A percentile compares a stretch with the other conserved stretches of the same genome.
Conservation (phyloP, 2,888 invertebrate genomes). For the Hirtodrosophila cameraria region DNA sequence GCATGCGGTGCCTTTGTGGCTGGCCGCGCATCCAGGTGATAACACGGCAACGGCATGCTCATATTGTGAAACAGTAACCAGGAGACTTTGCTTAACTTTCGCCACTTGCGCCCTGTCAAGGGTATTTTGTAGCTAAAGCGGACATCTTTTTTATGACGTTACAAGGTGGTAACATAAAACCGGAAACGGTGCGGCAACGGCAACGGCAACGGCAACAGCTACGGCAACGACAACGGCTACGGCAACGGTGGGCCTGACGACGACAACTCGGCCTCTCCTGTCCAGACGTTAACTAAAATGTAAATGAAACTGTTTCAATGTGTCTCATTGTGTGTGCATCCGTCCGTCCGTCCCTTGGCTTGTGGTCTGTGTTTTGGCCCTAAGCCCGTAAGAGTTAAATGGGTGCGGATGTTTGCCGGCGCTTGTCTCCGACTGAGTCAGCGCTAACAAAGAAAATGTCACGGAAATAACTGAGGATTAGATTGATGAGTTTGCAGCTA, state of each 20-base stretch:
- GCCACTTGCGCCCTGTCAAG: slow-evolving; percentile 33
- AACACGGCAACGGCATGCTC: slow-evolving; percentile 35
- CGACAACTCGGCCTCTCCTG: slow-evolving; percentile 12
- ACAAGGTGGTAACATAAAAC: slow-evolving; percentile 68
- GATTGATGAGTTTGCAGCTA: slow-evolving; percentile 73
- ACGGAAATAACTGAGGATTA: slow-evolving; percentile 76
- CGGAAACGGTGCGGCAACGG: slow-evolving; percentile 41
- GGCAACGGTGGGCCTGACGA: not conserved
- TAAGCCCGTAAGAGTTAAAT: slow-evolving; percentile 57
- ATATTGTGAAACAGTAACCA: slow-evolving; percentile 21
- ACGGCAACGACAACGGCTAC: not conserved
- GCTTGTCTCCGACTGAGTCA: slow-evolving; percentile 42
- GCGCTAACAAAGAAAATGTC: slow-evolving; percentile 72
- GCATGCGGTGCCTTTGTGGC: no score
- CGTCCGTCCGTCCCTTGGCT: slow-evolving; percentile 7
- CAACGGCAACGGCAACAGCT: not conserved
- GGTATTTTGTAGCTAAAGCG: slow-evolving; percentile 20
- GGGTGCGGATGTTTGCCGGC: slow-evolving; percentile 52
- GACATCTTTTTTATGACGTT: slow-evolving; percentile 56
- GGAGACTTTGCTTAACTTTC: slow-evolving; percentile 35
- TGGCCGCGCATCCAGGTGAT: slow-evolving; percentile 19
- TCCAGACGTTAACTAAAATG: slow-evolving; percentile 65
- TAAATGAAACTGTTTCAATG: slow-evolving; percentile 70
- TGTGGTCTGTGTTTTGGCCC: slow-evolving; percentile 10
- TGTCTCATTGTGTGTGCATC: slow-evolving; percentile 29